Evolutionary conservation across 2,888 invertebrate species (phyloP).

Genomic region (Junonia oenone): DNA sequence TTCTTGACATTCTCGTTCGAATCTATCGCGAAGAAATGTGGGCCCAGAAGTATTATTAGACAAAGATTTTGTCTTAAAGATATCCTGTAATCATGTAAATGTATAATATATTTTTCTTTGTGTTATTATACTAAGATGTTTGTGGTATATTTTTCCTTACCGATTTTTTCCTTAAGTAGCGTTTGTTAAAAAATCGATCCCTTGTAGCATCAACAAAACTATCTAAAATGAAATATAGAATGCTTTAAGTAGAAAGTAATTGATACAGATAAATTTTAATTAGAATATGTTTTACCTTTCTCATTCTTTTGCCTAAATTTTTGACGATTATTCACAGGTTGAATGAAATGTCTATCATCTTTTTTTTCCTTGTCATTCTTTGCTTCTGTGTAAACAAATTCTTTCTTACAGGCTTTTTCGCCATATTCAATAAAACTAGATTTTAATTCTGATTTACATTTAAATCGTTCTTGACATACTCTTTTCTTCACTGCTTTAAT

Average conservation of each 20-base stretch:
- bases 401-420: constrained; percentile 37
- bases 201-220: not conserved
- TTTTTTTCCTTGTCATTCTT: not conserved
- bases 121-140: not conserved
- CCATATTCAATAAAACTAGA: constrained; percentile 29
- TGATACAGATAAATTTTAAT: not conserved
- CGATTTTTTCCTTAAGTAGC: not conserved
- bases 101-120: not conserved
- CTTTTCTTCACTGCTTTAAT: constrained; percentile 25
- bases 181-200: not conserved
- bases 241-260: not conserved
- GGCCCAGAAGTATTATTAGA: constrained; percentile 23
- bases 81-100: not conserved
- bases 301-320: no score
- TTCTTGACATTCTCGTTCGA: constrained; percentile 45
- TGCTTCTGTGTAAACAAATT: constrained; percentile 17
- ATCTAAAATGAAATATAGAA: not conserved
- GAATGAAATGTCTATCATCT: constrained; percentile 10
- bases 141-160: not conserved
- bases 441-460: constrained; percentile 37
- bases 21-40: constrained; percentile 44
- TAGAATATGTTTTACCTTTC: no score
- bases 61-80: not conserved
- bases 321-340: no score
- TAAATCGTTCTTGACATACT: constrained; percentile 24